Evolutionary conservation across 2,888 invertebrate genomes (phyloP).

Genomic region (Drosophila macrospina): DNA sequence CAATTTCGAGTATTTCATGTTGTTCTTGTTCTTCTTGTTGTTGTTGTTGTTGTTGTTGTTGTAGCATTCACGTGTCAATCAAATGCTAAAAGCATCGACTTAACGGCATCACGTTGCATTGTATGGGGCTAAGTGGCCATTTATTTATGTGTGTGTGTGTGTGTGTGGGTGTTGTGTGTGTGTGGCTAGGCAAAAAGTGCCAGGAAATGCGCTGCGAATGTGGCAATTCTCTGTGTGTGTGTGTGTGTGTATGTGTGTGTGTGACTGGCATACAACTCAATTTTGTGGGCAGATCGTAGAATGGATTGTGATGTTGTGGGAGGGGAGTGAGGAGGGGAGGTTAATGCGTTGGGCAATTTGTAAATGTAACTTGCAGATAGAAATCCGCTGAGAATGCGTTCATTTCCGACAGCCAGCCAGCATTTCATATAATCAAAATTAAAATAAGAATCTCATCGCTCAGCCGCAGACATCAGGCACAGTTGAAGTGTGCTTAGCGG

Average conservation of each 20-base stretch:
- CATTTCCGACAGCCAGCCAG: slow-evolving; percentile 50
- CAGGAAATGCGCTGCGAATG: slow-evolving; percentile 48
- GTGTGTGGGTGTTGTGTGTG: background rate
- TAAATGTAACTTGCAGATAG: slow-evolving; percentile 78
- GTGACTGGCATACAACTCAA: slow-evolving; percentile 53
- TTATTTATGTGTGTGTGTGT: slow-evolving; percentile 34
- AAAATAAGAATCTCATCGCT: slow-evolving; percentile 80
- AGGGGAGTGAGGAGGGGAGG: slow-evolving; percentile 2
- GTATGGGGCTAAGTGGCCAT: slow-evolving; percentile 58
- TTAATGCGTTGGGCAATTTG: slow-evolving; percentile 72
- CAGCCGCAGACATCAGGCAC: slow-evolving; percentile 61
- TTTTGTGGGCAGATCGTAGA: slow-evolving; percentile 28
- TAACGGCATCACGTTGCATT: slow-evolving; percentile 64
- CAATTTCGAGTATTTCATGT: slow-evolving; percentile 37
- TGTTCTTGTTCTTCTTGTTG: slow-evolving; percentile 23
- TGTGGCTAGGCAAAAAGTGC: slow-evolving; percentile 18
- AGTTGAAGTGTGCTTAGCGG: too few relatives aligned
- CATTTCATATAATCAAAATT: slow-evolving; percentile 75
- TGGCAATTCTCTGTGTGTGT: slow-evolving; percentile 1
- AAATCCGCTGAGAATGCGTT: slow-evolving; percentile 61
- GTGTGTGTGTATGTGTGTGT: slow-evolving; percentile 7
- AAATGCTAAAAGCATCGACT: slow-evolving; percentile 71
- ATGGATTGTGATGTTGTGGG: too few relatives aligned
- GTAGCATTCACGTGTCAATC: slow-evolving; percentile 65
- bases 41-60: slow-evolving; percentile 25